Evolutionary conservation across 2,113 vertebrate species (phyloP), one percentile per base, ranked within the genome.

Genomic region (Lathamus discolor): DNA sequence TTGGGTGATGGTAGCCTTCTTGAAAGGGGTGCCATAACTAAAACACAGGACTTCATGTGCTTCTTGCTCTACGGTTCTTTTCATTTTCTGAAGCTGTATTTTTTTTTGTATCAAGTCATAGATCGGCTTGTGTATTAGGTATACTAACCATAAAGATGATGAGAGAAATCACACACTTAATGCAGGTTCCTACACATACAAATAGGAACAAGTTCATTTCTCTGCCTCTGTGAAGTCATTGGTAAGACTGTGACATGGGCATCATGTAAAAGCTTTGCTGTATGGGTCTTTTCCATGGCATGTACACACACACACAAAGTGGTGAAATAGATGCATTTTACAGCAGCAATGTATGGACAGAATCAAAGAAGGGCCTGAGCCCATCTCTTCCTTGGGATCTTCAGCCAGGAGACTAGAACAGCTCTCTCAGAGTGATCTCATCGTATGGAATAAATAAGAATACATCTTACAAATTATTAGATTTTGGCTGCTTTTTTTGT

Each of bases 251-350:
- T 54, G n/a, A 59, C 3, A 3, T 3, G 3, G 9, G 7, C 44
- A 31, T 31, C 1, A 0, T 33, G 11, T 55, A 76, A 59, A 66
- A 25, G n/a, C 2, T 49, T 57, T 64, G 22, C 16, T 31, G 4
- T 37, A 19, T 37, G 29, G 68, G 27, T 17, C 16, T 59, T 82
- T 77, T 63, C 18, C 17, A 20, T 9, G 31, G 22, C 11, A 33
- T 2, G 43, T 5, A 24, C 8, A 35, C 5, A 33, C 6, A 31
- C 9, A 46, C 8, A n/a, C 5, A 54, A 54, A 66, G 0, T 16
- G 18, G 15, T 86, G 70, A 80, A 90, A 70, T 13, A 46, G 9
- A 35, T 19, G 5, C 35, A 57, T 80, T 93, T 91, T 48, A 44
- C 15, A 80, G 4, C 12, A 81, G 68, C 22, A 76, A 75, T 31